Evolutionary conservation across 1,140 invertebrate genomes (phyloP).

Genomic region (Ips nitidus): DNA sequence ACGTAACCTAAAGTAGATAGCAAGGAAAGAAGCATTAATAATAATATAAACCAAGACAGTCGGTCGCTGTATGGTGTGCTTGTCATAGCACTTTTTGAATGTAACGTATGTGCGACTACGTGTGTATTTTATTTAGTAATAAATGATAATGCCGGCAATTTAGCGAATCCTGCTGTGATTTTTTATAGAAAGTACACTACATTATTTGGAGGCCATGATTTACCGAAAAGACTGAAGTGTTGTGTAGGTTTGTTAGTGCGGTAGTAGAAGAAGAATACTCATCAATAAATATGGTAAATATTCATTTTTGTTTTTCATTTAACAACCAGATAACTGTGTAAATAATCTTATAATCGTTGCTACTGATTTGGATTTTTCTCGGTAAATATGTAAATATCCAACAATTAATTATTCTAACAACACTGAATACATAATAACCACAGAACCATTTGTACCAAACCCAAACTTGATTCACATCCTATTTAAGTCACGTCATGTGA

Average conservation of each 20-base stretch:
- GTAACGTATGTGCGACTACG: neutral
- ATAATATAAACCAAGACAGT: constrained; percentile 13
- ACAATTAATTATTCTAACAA: neutral
- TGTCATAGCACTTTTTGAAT: constrained; percentile 8
- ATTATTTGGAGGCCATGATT: neutral
- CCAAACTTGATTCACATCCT: neutral
- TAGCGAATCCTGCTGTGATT: neutral
- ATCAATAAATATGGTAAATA: neutral
- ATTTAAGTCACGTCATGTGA: neutral
- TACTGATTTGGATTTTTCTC: neutral
- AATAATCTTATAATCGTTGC: no score
- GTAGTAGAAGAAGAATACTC: neutral
- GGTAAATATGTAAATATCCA: neutral
- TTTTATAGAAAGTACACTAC: neutral
- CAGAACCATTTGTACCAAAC: neutral
- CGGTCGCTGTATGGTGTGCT: constrained; percentile 4
- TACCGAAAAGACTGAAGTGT: neutral
- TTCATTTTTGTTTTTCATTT: neutral
- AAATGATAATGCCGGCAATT: neutral
- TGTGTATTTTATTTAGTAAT: neutral
- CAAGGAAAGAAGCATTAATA: constrained; percentile 10
- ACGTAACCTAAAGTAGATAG: constrained; percentile 15
- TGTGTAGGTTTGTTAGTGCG: neutral
- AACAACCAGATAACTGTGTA: neutral
- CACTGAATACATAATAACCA: no score